A percentile compares a stretch with the other conserved stretches of the same genome.
Evolutionary conservation across 2,888 invertebrate genomes (phyloP).

Genomic region (Agriotes lineatus): DNA sequence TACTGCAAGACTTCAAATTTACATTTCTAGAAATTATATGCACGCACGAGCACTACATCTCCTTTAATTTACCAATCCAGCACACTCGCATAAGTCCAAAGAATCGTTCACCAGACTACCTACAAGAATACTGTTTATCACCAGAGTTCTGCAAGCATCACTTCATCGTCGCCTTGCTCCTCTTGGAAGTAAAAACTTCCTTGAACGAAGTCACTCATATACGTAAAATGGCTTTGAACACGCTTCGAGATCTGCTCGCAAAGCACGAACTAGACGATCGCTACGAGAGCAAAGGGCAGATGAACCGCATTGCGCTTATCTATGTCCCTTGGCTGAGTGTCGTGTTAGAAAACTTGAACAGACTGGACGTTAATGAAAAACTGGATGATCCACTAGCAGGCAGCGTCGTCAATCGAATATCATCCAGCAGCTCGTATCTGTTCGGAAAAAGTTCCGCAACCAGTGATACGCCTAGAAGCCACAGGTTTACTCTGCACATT

Average conservation of each 20-base stretch:
- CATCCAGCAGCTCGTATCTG: constrained; percentile 72
- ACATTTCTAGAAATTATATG: constrained; percentile 91
- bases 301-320: constrained; percentile 87
- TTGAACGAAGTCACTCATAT: constrained; percentile 88
- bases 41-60: constrained; percentile 94
- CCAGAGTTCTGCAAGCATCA: constrained; percentile 93
- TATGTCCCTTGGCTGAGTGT: constrained; percentile 94
- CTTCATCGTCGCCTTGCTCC: constrained; percentile 87
- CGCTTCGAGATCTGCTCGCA: constrained; percentile 87
- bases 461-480: constrained; percentile 70
- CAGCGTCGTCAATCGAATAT: constrained; percentile 68
- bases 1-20: constrained; percentile 91
- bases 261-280: constrained; percentile 96
- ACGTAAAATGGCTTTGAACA: constrained; percentile 82
- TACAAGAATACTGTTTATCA: constrained; percentile 75
- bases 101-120: constrained; percentile 67
- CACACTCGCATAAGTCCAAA: constrained; percentile 73
- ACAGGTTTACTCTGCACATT: constrained; percentile 80
- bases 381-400: constrained; percentile 63
- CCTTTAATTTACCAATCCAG: constrained; percentile 90
- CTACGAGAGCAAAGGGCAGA: constrained; percentile 77
- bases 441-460: constrained; percentile 68
- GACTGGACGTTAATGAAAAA: constrained; percentile 71
- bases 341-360: constrained; percentile 87
- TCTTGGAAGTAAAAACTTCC: constrained; percentile 90